These are phyloP conservation scores for Nephotettix cincticeps DNA, from an alignment of 1,140 invertebrate genomes.

Conservation along the genomic window DNA sequence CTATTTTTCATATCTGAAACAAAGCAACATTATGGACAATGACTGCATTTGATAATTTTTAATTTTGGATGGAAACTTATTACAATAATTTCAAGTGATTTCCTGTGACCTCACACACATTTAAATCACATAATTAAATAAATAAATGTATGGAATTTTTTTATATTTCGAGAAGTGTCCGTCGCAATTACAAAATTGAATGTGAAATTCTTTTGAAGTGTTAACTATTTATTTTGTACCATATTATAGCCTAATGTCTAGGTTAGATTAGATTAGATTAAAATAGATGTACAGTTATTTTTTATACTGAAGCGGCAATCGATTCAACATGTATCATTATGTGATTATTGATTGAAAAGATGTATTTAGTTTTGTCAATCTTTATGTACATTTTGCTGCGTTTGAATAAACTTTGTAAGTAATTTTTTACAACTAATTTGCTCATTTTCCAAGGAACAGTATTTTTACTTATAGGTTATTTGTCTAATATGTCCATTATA, in stretches of 20 bases:
- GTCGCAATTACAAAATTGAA: neutral
- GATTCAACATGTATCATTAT: no score
- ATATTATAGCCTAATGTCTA: neutral
- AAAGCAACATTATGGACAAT: no score
- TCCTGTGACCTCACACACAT: neutral
- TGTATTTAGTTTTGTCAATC: no score
- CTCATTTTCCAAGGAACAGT: neutral
- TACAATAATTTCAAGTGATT: neutral
- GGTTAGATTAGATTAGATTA: neutral
- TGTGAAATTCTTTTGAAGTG: neutral
- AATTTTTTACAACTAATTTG: neutral
- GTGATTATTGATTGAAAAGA: no score
- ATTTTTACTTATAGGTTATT: slow-evolving; percentile 1
- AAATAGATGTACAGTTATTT: neutral
- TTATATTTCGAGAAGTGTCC: neutral
- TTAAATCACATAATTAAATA: neutral
- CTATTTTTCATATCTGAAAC: no score
- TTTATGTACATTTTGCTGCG: no score
- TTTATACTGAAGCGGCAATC: no score
- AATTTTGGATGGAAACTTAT: neutral
- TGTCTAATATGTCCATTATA: neutral
- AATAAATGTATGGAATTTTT: neutral
- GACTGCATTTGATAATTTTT: neutral
- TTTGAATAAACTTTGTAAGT: no score
- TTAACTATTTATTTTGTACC: slow-evolving; percentile 3